phyloP scores from a whole-genome alignment of 2,797 vertebrate species.

The Gallinago nigripennis region DNA sequence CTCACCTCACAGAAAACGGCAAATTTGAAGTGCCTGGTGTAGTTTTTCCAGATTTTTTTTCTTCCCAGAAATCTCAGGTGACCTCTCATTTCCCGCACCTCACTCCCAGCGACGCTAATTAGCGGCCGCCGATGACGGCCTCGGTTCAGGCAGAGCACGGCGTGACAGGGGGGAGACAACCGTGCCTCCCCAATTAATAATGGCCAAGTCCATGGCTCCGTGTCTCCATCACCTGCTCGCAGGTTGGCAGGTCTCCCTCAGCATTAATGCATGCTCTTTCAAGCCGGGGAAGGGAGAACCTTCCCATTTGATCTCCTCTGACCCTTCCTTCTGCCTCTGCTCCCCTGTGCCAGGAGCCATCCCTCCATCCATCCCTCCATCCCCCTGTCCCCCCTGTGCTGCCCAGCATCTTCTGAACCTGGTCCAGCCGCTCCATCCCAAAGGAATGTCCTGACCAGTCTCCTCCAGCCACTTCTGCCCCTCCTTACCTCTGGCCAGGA shows the following conservation, averaged over 20 bases:
- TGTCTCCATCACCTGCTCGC: background rate
- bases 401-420: background rate
- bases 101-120: background rate
- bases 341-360: background rate
- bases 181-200: background rate
- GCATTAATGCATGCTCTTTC: background rate
- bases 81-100: background rate
- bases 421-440: fast-evolving
- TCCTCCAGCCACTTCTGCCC: background rate
- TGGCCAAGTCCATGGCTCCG: background rate
- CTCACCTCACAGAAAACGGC: background rate
- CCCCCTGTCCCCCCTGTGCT: background rate
- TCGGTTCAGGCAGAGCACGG: background rate
- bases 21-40: background rate
- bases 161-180: background rate
- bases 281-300: background rate
- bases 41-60: background rate
- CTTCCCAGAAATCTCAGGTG: background rate
- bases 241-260: background rate
- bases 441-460: fast-evolving
- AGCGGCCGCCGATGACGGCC: background rate
- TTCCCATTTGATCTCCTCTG: background rate
- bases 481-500: background rate
- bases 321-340: background rate
- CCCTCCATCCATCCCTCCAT: no score